These are phyloP conservation scores for Ooceraea biroi DNA, from an alignment of 1,140 invertebrate genomes.

Conservation along the genomic window DNA sequence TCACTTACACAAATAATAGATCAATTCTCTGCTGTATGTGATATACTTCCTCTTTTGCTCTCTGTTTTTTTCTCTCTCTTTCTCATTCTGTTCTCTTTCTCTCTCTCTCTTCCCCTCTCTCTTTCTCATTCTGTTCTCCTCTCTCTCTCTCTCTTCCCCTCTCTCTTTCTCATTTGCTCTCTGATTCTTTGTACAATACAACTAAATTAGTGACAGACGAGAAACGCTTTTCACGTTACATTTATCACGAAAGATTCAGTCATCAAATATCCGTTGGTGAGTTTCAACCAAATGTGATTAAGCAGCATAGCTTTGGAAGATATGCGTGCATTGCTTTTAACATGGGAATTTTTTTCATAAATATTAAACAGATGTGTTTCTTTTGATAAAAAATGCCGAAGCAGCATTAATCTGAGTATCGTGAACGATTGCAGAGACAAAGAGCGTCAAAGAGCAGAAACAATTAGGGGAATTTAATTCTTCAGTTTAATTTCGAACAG, in stretches of 20 bases:
- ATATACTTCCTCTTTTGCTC: too few relatives aligned
- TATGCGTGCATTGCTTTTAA: background rate
- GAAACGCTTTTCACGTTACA: conserved; percentile 39
- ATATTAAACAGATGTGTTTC: too few relatives aligned
- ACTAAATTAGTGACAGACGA: conserved; percentile 19
- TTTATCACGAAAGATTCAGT: conserved; percentile 13
- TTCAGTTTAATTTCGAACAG: too few relatives aligned
- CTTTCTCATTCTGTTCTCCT: background rate
- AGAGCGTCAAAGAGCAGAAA: too few relatives aligned
- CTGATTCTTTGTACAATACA: conserved; percentile 15
- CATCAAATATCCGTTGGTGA: background rate
- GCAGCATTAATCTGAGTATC: too few relatives aligned
- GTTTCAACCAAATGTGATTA: conserved; percentile 26
- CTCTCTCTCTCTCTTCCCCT: background rate
- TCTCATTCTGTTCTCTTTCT: background rate
- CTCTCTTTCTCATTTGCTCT: background rate
- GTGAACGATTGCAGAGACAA: too few relatives aligned
- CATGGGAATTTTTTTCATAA: background rate
- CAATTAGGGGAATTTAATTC: too few relatives aligned
- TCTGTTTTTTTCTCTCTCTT: background rate
- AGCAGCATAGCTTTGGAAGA: background rate
- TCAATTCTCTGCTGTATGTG: conserved; percentile 12
- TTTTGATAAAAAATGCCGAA: too few relatives aligned
- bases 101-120: background rate
- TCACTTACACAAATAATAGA: conserved; percentile 5